Evolutionary conservation across 2,888 invertebrate genomes (phyloP).

Genomic region (Cerastoderma edule): DNA sequence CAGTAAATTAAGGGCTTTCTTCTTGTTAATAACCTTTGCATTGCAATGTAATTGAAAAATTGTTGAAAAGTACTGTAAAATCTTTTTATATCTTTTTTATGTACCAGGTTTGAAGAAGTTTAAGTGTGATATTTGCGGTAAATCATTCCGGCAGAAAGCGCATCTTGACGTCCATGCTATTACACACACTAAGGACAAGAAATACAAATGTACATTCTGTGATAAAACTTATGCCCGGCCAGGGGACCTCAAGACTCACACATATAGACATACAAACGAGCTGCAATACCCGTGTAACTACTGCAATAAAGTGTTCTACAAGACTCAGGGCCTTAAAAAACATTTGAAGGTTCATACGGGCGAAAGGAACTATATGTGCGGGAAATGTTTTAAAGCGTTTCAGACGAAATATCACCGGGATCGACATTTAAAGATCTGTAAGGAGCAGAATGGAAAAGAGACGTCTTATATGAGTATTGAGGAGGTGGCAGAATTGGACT

Average conservation of each 20-base stretch:
- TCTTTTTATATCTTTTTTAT: too few relatives aligned
- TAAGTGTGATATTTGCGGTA: constrained; percentile 72
- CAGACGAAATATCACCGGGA: constrained; percentile 75
- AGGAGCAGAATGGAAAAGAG: constrained; percentile 59
- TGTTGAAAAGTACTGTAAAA: too few relatives aligned
- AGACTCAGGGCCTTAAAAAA: constrained; percentile 74
- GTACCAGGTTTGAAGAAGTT: constrained; percentile 73
- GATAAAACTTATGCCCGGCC: constrained; percentile 72
- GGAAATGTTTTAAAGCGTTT: constrained; percentile 73
- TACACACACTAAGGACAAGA: constrained; percentile 76
- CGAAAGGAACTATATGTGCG: constrained; percentile 72
- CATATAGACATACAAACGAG: constrained; percentile 77
- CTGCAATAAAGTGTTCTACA: constrained; percentile 77
- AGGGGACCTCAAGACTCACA: constrained; percentile 75
- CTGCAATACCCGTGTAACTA: constrained; percentile 68
- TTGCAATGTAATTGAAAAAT: too few relatives aligned
- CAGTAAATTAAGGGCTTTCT: background rate
- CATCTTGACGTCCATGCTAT: constrained; percentile 76
- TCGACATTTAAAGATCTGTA: constrained; percentile 75
- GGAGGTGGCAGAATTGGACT: constrained; percentile 55
- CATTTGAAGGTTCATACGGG: constrained; percentile 77
- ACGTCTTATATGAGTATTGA: constrained; percentile 54
- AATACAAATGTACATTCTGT: constrained; percentile 75
- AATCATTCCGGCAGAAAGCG: constrained; percentile 78
- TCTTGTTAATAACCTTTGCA: too few relatives aligned